These are phyloP conservation scores for Uria aalge DNA, from an alignment of 2,113 vertebrate species.

Conservation along the genomic window DNA sequence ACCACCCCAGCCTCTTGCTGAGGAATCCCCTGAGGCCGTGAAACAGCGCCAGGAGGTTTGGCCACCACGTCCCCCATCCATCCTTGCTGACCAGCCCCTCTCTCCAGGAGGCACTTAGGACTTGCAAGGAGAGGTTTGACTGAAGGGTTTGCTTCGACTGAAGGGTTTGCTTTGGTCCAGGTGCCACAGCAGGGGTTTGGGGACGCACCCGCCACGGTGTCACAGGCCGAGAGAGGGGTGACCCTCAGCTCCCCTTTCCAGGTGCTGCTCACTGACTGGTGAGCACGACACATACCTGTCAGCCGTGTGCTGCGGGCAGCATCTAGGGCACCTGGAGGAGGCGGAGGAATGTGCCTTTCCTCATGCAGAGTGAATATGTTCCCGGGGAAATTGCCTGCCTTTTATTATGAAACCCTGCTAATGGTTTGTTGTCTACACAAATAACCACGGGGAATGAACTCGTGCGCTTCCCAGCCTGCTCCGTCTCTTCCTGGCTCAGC, in stretches of 20 bases:
- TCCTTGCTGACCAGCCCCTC: neutral
- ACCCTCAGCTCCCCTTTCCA: neutral
- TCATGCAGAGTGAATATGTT: neutral
- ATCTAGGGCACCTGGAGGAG: neutral
- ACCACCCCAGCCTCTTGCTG: neutral
- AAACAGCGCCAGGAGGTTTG: neutral
- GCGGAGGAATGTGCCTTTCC: neutral
- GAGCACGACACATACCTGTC: neutral
- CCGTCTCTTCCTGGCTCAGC: conserved; percentile 16
- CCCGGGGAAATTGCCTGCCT: conserved; percentile 1
- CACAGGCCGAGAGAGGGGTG: neutral
- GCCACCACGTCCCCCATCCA: neutral
- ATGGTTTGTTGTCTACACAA: conserved; percentile 52
- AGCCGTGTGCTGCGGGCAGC: fast-evolving
- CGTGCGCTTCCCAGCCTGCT: neutral
- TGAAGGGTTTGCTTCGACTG: neutral
- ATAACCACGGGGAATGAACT: conserved; percentile 4
- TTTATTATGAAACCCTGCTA: conserved; percentile 33
- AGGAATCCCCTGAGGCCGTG: neutral
- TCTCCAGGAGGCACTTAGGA: neutral
- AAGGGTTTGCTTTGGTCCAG: neutral
- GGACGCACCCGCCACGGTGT: fast-evolving
- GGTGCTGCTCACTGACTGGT: neutral
- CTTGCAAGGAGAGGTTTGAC: neutral
- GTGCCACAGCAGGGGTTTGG: neutral